Evolutionary conservation across 2,797 vertebrate species (phyloP), one percentile per base, ranked within the genome.

Genomic region (Alosa sapidissima): DNA sequence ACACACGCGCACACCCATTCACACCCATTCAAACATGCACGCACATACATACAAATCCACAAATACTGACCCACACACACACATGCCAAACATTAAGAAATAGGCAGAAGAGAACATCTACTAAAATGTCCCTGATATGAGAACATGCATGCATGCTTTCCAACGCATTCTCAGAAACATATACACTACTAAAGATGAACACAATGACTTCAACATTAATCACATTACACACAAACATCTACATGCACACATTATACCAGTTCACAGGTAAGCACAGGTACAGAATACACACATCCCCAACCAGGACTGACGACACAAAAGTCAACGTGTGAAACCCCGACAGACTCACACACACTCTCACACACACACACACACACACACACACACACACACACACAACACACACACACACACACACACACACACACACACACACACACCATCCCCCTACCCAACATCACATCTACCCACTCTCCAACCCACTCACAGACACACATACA

Each of bases 211-310:
- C 54, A 55, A 16, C 54, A 55, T 55, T 55, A 55, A 21, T 24
- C n/a, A 62, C n/a, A 10, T 62, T n/a, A 62, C 6, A 62, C 58
- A 62, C 58, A 24, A 24, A 62, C 58, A 62, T 62, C 58, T 24
- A 62, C 58, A 24, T 62, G 58, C 58, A 62, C n/a, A 62, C 58
- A 10, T 24, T 21, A 58, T 21, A 51, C 49, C 49, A 51, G 8
- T 51, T 51, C 7, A 51, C 49, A 41, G 41, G 41, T 41, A 52
- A 52, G 3, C 49, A 51, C 49, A 55, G 16, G 58, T 62, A 24
- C 49, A 62, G n/a, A 24, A 62, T 9, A 62, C 58, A 85, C 58
- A 86, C 83, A 81, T 88, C 85, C 87, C 81, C 68, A 85, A 82
- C 85, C 83, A 87, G 82, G 85, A 72, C 62, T 19, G 82, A 81